Evolutionary conservation across 53 echinoderm and acorn worm genomes (phyloP), one percentile per base, ranked within the genome.

Genomic region (Luidia sarsii): DNA sequence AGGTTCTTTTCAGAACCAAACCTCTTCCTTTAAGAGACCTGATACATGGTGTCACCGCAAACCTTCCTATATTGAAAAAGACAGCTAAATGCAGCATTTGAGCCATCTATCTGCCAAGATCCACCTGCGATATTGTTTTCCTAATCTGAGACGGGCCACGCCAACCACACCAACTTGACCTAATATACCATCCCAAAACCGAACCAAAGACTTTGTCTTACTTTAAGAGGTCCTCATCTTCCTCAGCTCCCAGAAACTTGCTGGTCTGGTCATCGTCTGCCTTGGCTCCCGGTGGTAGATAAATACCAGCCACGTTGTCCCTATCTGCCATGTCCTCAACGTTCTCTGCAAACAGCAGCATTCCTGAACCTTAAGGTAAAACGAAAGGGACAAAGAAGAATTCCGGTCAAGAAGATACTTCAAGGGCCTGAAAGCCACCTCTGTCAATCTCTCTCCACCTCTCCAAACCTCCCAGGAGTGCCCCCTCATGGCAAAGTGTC

Each of bases 161-260:
- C n/a, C n/a, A n/a, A n/a, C n/a, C n/a, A n/a, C n/a, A n/a, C n/a
- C n/a, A n/a, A n/a, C n/a, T n/a, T n/a, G n/a, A n/a, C n/a, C n/a
- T n/a, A n/a, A n/a, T n/a, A n/a, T n/a, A n/a, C n/a, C n/a, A n/a
- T n/a, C n/a, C n/a, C n/a, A n/a, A n/a, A n/a, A n/a, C n/a, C n/a
- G n/a, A n/a, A n/a, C n/a, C n/a, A n/a, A n/a, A n/a, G n/a, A n/a
- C n/a, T n/a, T n/a, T 64, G 32, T 25, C 84, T 57, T 84, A 83
- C 91, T 64, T 83, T 11, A 91, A 51, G 21, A 87, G 50, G 23
- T 91, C 91, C 21, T 80, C 80, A 7, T 91, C 87, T 15, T 85
- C 85, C 33, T 32, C 68, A 7, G 34, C 6, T 18, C 28, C 68
- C 28, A 33, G 35, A 29, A 33, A 56, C 13, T 20, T 9, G 24